Conservation (phyloP, 2,888 invertebrate genomes). For the Pseudococcus longispinus region DNA sequence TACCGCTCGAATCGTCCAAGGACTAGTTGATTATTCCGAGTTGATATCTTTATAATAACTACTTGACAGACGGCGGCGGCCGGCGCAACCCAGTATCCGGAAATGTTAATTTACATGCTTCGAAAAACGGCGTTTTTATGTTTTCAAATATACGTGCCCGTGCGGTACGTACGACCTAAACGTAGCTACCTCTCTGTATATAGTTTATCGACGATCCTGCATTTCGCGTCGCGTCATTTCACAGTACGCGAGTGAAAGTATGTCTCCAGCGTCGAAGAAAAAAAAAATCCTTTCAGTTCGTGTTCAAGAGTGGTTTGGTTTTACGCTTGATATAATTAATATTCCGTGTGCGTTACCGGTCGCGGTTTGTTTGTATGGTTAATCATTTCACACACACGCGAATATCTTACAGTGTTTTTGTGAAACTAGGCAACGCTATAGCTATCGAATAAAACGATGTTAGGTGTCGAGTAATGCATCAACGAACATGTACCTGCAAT, state of each 20-base stretch:
- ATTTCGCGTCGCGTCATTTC: neutral
- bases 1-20: conserved; percentile 32
- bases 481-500: neutral
- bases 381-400: conserved; percentile 4
- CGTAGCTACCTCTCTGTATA: neutral
- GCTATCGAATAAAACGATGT: conserved; percentile 6
- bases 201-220: neutral
- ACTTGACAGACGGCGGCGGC: neutral
- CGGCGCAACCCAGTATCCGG: neutral
- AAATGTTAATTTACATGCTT: neutral
- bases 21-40: conserved; percentile 7
- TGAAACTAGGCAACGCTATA: neutral
- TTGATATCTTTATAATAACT: conserved; percentile 42
- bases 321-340: conserved; percentile 31
- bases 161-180: too few species aligned
- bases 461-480: conserved; percentile 24
- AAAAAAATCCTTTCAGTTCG: neutral
- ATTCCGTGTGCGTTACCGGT: neutral
- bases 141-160: neutral
- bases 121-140: neutral
- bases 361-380: conserved; percentile 24
- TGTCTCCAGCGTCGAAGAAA: neutral
- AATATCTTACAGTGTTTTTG: neutral
- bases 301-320: conserved; percentile 18
- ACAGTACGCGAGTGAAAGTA: neutral